Base-by-base conservation (phyloP, 2,888 invertebrate species). In the Tetanocera ferruginea region DNA sequence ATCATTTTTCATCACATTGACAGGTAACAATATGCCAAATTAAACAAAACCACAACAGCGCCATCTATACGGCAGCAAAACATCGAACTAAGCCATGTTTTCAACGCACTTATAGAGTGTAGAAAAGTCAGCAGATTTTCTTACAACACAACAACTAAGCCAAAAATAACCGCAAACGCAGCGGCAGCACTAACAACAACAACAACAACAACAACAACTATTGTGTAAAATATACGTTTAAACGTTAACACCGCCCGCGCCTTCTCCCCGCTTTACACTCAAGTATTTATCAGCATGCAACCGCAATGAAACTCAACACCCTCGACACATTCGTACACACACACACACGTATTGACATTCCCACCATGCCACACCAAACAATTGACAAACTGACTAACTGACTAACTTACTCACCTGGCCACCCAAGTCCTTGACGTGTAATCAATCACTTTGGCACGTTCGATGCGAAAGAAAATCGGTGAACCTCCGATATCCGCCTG, bases 401-500 rank as follows among this genome's bases (percentile, higher is more conserved):
- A 64, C 34, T 64, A 4, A 64, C 19, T 43, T 9, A 74, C 80
- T 85, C 88, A 93, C 93, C 91, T 92, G 76, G 92, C 91, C 80
- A 91, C 89, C 93, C 93, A 94, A 19, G 92, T 92, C 82, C 92
- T 92, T 5, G 91, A 91, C 34, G 92, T 92, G 80, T 92, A 93
- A 83, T 93, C 92, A 77, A 92, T 89, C 77, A 92, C 91, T 82
- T 90, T 87, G 37, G 91, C 90, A 81, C 94, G 90, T 83, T 94
- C 94, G n/a, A 89, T 85, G 84, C 93, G 92, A 85, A 92, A 93
- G 88, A 93, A 92, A 69, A 93, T 88, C 0, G 94, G 93, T 17
- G 94, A 92, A n/a, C 93, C 93, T 0, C 93, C 93, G 78, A 94
- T 91, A 84, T 95, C 94, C 0, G 93, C 91, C 80, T 91, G 90